phyloP scores from a whole-genome alignment of 1,140 invertebrate species.

The Drosophila willistoni region DNA sequence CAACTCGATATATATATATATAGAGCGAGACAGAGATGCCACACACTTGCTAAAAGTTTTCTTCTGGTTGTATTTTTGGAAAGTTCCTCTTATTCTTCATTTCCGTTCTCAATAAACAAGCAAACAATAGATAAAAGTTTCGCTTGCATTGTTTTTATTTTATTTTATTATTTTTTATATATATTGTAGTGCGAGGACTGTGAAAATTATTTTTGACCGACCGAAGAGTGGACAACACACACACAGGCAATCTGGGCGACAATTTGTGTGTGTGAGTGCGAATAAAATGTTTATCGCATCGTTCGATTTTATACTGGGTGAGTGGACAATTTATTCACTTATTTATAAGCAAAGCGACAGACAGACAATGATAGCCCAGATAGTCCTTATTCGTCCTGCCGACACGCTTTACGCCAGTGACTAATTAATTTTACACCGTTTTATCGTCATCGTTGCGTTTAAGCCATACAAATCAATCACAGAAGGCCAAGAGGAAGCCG shows the following conservation, averaged over 20 bases:
- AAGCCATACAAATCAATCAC: constrained; percentile 77
- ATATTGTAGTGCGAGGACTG: neutral
- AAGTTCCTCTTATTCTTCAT: neutral
- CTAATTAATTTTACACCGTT: constrained; percentile 80
- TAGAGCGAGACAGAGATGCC: neutral
- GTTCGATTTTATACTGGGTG: constrained; percentile 7
- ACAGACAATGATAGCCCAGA: constrained; percentile 31
- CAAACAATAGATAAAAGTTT: constrained; percentile 6
- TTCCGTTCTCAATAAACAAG: constrained; percentile 8
- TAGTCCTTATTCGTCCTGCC: constrained; percentile 32
- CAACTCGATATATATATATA: neutral
- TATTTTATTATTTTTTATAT: neutral
- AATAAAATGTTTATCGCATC: constrained; percentile 18
- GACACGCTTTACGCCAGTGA: constrained; percentile 40
- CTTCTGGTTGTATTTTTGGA: constrained; percentile 3
- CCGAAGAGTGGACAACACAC: neutral
- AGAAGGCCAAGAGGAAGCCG: neutral
- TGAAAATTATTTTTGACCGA: constrained; percentile 17
- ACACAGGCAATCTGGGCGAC: neutral
- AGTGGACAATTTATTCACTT: constrained; percentile 60
- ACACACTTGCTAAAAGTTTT: constrained; percentile 6
- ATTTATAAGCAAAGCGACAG: constrained; percentile 63
- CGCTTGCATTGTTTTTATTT: neutral
- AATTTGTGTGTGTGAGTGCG: neutral
- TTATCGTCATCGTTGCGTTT: constrained; percentile 72